phyloP scores from a whole-genome alignment of 2,888 invertebrate species.

The Philaethria dido region DNA sequence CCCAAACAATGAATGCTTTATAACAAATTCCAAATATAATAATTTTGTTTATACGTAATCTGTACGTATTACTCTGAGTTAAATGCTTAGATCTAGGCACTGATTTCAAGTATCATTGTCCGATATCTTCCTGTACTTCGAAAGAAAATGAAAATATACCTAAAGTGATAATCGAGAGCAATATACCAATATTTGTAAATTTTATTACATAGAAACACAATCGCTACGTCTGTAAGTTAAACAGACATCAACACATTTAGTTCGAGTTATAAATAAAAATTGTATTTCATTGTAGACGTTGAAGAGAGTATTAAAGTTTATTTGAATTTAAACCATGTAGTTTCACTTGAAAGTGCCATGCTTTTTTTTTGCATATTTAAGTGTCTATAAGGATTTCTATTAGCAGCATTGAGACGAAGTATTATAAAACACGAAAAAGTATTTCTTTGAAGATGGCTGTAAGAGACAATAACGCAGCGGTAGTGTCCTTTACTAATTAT shows the following conservation, averaged over 20 bases:
- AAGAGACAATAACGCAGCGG: no score
- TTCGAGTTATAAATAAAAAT: constrained; percentile 43
- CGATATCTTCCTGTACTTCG: neutral
- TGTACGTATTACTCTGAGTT: neutral
- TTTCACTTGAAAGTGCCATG: constrained; percentile 52
- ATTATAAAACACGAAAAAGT: no score
- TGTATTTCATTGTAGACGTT: constrained; percentile 69
- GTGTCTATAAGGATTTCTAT: no score
- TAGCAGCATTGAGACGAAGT: no score
- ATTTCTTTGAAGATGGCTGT: no score
- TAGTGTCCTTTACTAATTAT: no score
- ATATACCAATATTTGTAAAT: constrained; percentile 67
- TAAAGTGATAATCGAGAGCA: constrained; percentile 67
- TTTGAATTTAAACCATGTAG: constrained; percentile 64
- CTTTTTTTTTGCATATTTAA: no score
- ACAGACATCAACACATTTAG: constrained; percentile 21
- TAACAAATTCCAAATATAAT: neutral
- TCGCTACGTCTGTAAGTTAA: constrained; percentile 28
- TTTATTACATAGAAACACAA: constrained; percentile 34
- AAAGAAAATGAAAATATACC: constrained; percentile 36
- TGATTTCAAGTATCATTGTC: neutral
- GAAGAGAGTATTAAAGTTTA: constrained; percentile 77
- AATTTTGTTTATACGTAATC: neutral
- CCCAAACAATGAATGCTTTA: no score
- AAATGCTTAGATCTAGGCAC: neutral